These are phyloP conservation scores for Rhynchonycteris naso DNA, from an alignment of 2,797 vertebrate species.

Conservation along the genomic window DNA sequence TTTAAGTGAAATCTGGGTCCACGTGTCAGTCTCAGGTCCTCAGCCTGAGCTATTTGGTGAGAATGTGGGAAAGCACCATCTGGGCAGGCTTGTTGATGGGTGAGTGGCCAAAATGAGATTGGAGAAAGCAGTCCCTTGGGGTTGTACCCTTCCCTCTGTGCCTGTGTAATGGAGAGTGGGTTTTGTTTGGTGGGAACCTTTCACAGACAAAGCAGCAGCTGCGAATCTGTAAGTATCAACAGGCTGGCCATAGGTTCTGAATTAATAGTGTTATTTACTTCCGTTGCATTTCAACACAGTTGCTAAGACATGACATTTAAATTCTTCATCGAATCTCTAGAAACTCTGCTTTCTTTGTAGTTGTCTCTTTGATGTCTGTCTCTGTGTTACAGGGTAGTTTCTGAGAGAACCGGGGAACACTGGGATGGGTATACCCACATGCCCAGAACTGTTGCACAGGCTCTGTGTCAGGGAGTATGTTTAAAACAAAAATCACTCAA, in stretches of 20 bases:
- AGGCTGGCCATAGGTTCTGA: not conserved
- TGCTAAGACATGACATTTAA: constrained; percentile 77
- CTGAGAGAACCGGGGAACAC: not conserved
- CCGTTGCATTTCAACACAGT: not conserved
- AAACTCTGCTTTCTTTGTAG: constrained; percentile 35
- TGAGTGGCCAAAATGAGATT: not conserved
- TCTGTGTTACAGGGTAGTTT: constrained; percentile 50
- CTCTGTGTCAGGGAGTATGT: not conserved
- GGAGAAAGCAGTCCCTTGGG: not conserved
- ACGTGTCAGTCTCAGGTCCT: not conserved
- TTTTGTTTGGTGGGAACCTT: not conserved
- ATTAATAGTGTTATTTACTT: not conserved
- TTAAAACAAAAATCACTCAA: not conserved
- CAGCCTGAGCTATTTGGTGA: not conserved
- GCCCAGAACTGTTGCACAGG: not conserved
- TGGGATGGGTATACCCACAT: too few species aligned
- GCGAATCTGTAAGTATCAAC: not conserved
- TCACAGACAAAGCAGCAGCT: not conserved
- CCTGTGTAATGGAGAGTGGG: accelerated
- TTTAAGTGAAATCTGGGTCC: not conserved
- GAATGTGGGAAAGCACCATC: not conserved
- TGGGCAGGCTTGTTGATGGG: not conserved
- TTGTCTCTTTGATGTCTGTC: constrained; percentile 64
- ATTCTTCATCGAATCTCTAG: constrained; percentile 75
- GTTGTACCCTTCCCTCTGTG: not conserved